phyloP scores from a whole-genome alignment of 2,113 vertebrate species.

The Pterocles orientalis region DNA sequence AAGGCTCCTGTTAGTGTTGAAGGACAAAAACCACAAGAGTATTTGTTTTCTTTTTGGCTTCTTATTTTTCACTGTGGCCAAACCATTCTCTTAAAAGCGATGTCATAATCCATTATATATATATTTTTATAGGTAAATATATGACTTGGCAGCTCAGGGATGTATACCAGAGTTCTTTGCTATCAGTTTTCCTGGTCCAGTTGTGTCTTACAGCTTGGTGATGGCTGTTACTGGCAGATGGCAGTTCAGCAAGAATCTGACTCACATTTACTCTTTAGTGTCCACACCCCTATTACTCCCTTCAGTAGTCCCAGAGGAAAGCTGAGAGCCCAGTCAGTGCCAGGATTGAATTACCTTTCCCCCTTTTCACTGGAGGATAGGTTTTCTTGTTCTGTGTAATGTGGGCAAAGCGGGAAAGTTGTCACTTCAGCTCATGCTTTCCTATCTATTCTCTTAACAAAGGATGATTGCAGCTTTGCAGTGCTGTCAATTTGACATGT shows the following conservation, averaged over 20 bases:
- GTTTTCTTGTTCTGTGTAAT: neutral
- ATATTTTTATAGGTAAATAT: neutral
- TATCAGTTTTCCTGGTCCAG: neutral
- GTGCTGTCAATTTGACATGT: neutral
- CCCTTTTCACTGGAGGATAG: neutral
- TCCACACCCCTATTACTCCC: neutral
- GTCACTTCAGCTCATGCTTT: neutral
- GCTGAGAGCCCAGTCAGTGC: neutral
- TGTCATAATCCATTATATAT: neutral
- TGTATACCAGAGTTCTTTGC: neutral
- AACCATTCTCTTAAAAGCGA: constrained; percentile 32
- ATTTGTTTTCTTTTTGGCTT: constrained; percentile 3
- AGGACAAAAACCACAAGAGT: neutral
- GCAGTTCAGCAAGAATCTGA: neutral
- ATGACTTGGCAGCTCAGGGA: neutral
- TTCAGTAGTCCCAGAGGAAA: neutral
- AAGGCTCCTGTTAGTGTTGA: neutral
- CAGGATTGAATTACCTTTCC: neutral
- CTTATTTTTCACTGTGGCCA: neutral
- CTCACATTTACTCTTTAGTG: neutral
- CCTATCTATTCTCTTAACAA: neutral
- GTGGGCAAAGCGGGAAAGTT: neutral
- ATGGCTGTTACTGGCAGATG: neutral
- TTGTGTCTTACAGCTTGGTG: neutral
- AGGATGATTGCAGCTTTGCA: neutral